Evolutionary conservation across 1,140 invertebrate genomes (phyloP), one percentile per base, ranked within the genome.

Genomic region (Orussus abietinus): DNA sequence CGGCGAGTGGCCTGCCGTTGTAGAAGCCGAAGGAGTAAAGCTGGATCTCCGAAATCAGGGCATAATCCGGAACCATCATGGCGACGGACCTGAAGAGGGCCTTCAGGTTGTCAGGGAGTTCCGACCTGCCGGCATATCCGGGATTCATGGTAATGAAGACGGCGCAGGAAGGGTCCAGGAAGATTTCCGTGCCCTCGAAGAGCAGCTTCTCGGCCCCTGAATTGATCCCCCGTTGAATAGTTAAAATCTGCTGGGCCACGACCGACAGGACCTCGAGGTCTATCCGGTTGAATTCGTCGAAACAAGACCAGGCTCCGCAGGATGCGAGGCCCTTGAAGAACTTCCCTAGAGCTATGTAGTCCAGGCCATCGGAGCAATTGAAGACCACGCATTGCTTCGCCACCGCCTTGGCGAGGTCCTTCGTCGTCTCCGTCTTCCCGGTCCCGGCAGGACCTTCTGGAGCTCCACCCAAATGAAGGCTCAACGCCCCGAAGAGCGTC

Each of bases 61-160:
- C 90, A 68, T 96, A 96, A 74, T 97, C 92, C 1, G 94, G 94
- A 12, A 96, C 91, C 92, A 96, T 96, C 94, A 98, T 98, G 6
- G 92, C 91, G 6, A 97, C 92, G 0, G 92, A 90, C 48, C 94
- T 79, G 78, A 97, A 96, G 6, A 96, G 67, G 0, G 92, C 90
- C 76, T 95, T 96, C 11, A 96, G 75, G 75, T 96, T 96, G 68
- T 96, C 91, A 0, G 92, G 92, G 13, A 96, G 66, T 63, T 96
- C 90, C 0, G 90, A 92, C 47, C 91, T 76, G 0, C 91, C 91
- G 13, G 91, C 90, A 67, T 96, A 94, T 31, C 90, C 88, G 4
- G 91, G 92, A 75, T 95, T 95, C 92, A 96, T 96, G 7, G 93
- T 96, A 45, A 96, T 95, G 59, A 96, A 96, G 0, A 95, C 87